Conservation (phyloP, 2,888 invertebrate genomes). For the Teleiodes luculella region DNA sequence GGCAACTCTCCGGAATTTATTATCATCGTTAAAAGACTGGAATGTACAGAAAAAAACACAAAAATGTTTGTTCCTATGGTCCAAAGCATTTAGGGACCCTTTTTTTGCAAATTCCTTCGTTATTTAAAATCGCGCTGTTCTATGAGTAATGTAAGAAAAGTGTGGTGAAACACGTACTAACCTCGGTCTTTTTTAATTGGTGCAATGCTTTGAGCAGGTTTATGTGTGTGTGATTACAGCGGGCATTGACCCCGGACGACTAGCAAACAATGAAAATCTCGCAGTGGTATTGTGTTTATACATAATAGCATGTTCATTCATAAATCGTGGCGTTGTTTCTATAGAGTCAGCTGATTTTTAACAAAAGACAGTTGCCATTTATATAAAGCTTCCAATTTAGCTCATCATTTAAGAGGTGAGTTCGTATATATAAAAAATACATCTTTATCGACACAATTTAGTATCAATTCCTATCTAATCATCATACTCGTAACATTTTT, state of each 20-base stretch:
- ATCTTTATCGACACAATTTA: no score
- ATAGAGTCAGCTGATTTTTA: not conserved
- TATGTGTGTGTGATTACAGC: not conserved
- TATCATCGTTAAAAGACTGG: not conserved
- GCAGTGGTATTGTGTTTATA: slow-evolving; percentile 5
- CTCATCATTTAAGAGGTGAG: no score
- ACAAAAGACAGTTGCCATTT: not conserved
- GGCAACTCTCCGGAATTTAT: slow-evolving; percentile 12
- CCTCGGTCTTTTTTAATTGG: not conserved
- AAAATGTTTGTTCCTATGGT: not conserved
- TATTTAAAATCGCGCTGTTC: no score
- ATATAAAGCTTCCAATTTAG: not conserved
- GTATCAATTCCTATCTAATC: no score
- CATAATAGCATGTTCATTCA: slow-evolving; percentile 9
- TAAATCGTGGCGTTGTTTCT: slow-evolving; percentile 6
- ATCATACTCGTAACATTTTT: no score
- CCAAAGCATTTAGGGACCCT: no score
- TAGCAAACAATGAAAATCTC: slow-evolving; percentile 14
- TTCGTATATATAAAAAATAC: no score
- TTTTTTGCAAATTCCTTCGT: not conserved
- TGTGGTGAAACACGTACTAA: not conserved
- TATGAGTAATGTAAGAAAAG: not conserved
- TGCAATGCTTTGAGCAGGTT: not conserved
- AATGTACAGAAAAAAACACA: slow-evolving; percentile 3
- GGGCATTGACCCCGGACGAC: slow-evolving; percentile 10